Percentiles rank a stretch among this genome's conserved stretches.
Evolutionary conservation across 2,888 invertebrate species (phyloP).

Genomic region (Melinaea marsaeus): DNA sequence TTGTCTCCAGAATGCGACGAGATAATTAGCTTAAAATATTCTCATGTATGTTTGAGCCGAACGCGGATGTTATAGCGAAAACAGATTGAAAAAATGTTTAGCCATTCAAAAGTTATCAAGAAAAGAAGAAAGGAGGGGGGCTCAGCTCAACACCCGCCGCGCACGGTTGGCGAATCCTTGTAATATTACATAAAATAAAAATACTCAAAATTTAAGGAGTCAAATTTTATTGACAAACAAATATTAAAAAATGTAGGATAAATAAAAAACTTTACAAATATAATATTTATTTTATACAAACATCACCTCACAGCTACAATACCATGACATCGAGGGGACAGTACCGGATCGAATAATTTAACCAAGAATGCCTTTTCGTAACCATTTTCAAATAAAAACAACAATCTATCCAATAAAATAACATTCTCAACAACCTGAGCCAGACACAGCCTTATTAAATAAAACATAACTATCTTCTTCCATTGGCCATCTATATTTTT

Average conservation of each 20-base stretch:
- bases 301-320: conserved; percentile 79
- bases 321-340: conserved; percentile 90
- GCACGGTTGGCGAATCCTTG: too few species aligned
- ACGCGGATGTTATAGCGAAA: too few species aligned
- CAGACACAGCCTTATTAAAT: conserved; percentile 85
- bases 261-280: not conserved
- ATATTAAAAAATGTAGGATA: not conserved
- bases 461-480: conserved; percentile 84
- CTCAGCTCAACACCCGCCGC: too few species aligned
- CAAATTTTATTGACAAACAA: too few species aligned
- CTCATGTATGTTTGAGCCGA: too few species aligned
- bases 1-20: too few species aligned
- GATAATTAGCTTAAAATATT: too few species aligned
- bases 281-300: not conserved
- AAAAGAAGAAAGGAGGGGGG: too few species aligned
- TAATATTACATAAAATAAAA: too few species aligned
- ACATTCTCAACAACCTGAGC: conserved; percentile 89
- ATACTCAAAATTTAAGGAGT: too few species aligned
- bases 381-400: conserved; percentile 84
- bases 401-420: conserved; percentile 88
- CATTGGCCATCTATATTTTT: conserved; percentile 53
- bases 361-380: conserved; percentile 79
- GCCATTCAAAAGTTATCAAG: too few species aligned
- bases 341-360: conserved; percentile 88
- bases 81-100: too few species aligned